These are phyloP conservation scores for Bellardia pandia DNA, from an alignment of 2,888 invertebrate genomes.

Conservation along the genomic window DNA sequence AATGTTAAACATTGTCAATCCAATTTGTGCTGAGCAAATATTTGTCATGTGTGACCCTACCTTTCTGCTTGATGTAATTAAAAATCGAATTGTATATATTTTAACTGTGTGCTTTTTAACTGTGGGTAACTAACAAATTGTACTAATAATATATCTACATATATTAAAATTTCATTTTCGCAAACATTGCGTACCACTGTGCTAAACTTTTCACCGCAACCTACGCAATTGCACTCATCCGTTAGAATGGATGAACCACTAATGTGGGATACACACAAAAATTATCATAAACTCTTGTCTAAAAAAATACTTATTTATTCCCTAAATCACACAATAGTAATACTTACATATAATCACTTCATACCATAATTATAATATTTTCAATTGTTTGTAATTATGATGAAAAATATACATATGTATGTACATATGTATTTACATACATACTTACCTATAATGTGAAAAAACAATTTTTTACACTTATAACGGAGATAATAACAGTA, in stretches of 20 bases:
- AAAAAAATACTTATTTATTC: constrained; percentile 8
- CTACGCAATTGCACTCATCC: constrained; percentile 18
- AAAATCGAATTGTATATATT: too few relatives aligned
- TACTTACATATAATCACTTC: constrained; percentile 7
- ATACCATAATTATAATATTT: constrained; percentile 12
- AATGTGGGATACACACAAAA: neutral
- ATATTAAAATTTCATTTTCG: too few relatives aligned
- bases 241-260: constrained; percentile 21
- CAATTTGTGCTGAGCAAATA: too few relatives aligned
- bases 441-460: too few relatives aligned
- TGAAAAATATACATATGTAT: neutral
- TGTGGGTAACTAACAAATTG: too few relatives aligned
- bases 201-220: neutral
- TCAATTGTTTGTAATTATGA: neutral
- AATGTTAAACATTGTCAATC: too few relatives aligned
- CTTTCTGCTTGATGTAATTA: too few relatives aligned
- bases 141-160: too few relatives aligned
- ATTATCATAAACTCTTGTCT: constrained; percentile 3
- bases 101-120: too few relatives aligned
- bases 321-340: neutral
- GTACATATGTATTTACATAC: too few relatives aligned
- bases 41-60: too few relatives aligned
- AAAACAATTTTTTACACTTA: neutral
- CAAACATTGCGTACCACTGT: neutral
- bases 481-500: neutral